Base-by-base conservation (phyloP, 2,113 vertebrate genomes). In the Crotophaga sulcirostris region DNA sequence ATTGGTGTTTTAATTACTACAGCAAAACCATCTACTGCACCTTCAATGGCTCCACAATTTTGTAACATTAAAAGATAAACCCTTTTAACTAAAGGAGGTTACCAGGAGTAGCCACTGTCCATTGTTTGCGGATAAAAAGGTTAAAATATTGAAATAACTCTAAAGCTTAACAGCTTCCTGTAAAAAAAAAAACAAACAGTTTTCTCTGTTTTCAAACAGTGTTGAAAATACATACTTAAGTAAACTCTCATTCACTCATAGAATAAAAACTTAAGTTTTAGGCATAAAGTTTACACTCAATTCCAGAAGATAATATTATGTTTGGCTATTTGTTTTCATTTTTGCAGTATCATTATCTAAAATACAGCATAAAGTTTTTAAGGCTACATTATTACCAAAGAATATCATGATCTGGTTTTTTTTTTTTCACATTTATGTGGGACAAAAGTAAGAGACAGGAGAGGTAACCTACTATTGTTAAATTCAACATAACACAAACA, bases 1-100 rank as follows among this genome's bases (percentile, higher is more conserved):
- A 97, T 94, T 96, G 97, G 77, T 82, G 85, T 96, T 98, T 97
- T 96, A 97, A 96, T 96, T 96, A 95, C 67, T 93, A 80, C 3
- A 96, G 91, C 59, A 96, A 96, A 97, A 40, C 54, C 63, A 95
- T 58, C 51, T 78, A 95, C 79, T 85, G 66, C 79, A 96, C 49
- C 70, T 95, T 69, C 73, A 95, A 89, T 23, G 38, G 47, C 64
- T 92, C 52, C 85, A 94, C 62, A 89, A 81, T 90, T 97, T 90
- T 36, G 6, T 33, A 80, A 76, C 29, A 60, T 40, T 68, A 75
- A 70, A 94, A 95, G 29, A 55, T 25, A 94, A 92, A 84, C 36
- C 84, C 63, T 87, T n/a, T n/a, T n/a, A n/a, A n/a, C n/a, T n/a
- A 92, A 88, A 80, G n/a, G 34, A 89, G 7, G 9, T n/a, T 83